phyloP scores from a whole-genome alignment of 1,140 invertebrate species.

The Pseudoatta argentina region DNA sequence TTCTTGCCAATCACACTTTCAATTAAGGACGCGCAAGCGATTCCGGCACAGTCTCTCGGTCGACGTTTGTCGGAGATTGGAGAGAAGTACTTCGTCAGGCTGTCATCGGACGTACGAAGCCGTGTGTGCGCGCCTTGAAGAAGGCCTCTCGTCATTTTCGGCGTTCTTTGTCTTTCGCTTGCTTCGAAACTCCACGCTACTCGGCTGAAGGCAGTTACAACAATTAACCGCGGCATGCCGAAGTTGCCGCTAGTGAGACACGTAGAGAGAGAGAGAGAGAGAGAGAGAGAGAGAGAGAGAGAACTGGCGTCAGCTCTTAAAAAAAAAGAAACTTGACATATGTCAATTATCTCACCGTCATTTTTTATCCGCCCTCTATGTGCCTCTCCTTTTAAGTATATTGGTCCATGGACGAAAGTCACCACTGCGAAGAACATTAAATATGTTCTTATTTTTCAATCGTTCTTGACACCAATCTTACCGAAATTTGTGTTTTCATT shows the following conservation, averaged over 20 bases:
- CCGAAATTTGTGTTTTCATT: background rate
- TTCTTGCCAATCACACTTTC: conserved; percentile 67
- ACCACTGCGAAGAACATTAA: background rate
- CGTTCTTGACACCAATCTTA: background rate
- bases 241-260: conserved; percentile 39
- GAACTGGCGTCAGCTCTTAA: conserved; percentile 9
- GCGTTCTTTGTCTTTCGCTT: conserved; percentile 62
- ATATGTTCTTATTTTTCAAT: background rate
- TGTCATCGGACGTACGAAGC: conserved; percentile 55
- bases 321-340: conserved; percentile 55
- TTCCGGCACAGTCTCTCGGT: background rate
- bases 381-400: conserved; percentile 32
- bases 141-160: conserved; percentile 60
- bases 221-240: conserved; percentile 65
- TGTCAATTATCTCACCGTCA: conserved; percentile 70
- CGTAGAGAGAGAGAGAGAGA: background rate
- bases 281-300: background rate
- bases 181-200: conserved; percentile 23
- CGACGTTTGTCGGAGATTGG: conserved; percentile 41
- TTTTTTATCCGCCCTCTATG: conserved; percentile 58
- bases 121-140: background rate
- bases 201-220: conserved; percentile 63
- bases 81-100: conserved; percentile 65
- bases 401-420: conserved; percentile 40
- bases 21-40: conserved; percentile 49